Conservation (phyloP, 2,113 vertebrate species). For the Lophura nycthemera region DNA sequence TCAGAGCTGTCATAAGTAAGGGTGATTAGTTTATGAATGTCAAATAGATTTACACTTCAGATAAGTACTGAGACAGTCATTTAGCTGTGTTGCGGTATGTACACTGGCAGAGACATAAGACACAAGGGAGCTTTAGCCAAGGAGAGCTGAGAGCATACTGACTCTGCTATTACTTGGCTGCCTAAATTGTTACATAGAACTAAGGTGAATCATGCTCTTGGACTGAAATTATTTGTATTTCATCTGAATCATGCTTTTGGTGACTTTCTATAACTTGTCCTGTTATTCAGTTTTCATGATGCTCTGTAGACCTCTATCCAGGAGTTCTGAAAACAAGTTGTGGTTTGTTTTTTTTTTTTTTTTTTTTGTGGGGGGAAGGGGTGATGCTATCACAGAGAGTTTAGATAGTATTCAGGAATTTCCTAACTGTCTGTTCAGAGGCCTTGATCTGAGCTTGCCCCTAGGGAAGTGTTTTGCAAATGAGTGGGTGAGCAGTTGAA, state of each 20-base stretch:
- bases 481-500: background rate
- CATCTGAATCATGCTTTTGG: background rate
- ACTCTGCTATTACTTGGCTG: background rate
- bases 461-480: background rate
- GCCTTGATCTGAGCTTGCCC: background rate
- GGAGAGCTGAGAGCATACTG: background rate
- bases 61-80: background rate
- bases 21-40: background rate
- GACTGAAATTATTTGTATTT: background rate
- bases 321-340: background rate
- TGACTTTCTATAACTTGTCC: background rate
- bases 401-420: background rate
- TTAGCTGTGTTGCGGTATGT: background rate
- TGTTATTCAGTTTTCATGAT: background rate
- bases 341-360: background rate
- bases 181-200: background rate
- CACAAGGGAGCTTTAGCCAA: background rate
- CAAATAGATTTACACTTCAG: background rate
- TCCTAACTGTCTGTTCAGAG: background rate
- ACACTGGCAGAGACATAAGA: background rate
- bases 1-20: background rate
- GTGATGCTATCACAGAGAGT: background rate
- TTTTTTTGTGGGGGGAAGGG: background rate
- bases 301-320: background rate
- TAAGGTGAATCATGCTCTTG: background rate